phyloP scores from a whole-genome alignment of 1,140 invertebrate species.

The Drosophila guanche region DNA sequence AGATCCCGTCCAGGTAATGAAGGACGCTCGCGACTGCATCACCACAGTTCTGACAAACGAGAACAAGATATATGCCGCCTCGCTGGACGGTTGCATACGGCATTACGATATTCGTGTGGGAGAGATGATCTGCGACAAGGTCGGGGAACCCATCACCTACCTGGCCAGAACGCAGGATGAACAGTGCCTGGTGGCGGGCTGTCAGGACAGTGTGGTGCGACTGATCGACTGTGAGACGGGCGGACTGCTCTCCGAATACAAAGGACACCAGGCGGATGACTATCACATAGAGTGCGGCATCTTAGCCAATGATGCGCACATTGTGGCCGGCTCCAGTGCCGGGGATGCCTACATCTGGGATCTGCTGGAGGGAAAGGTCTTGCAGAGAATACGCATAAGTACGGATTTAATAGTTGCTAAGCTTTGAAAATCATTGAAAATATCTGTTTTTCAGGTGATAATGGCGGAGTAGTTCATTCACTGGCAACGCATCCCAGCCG shows the following conservation, averaged over 20 bases:
- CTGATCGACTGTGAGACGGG: constrained; percentile 95
- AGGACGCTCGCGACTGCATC: constrained; percentile 97
- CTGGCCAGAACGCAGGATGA: constrained; percentile 88
- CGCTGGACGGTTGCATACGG: constrained; percentile 94
- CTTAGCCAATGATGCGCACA: constrained; percentile 90
- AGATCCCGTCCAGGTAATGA: constrained; percentile 92
- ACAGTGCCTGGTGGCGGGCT: constrained; percentile 91
- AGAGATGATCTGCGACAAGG: constrained; percentile 91
- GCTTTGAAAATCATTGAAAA: constrained; percentile 14
- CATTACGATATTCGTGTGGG: constrained; percentile 96
- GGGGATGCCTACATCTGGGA: constrained; percentile 95
- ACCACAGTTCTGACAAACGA: constrained; percentile 93
- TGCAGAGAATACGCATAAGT: constrained; percentile 84
- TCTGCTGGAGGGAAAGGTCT: constrained; percentile 89
- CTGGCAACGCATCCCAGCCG: constrained; percentile 89
- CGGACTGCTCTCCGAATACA: constrained; percentile 91
- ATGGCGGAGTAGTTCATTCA: constrained; percentile 86
- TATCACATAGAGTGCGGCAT: constrained; percentile 94
- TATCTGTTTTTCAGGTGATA: constrained; percentile 64
- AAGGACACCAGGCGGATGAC: constrained; percentile 91
- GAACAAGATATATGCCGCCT: constrained; percentile 95
- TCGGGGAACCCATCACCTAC: constrained; percentile 91
- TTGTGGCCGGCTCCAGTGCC: constrained; percentile 94
- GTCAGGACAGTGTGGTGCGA: constrained; percentile 91
- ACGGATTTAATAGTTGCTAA: constrained; percentile 26